Evolutionary conservation across 2,797 vertebrate species (phyloP).

Genomic region (Sparus aurata): DNA sequence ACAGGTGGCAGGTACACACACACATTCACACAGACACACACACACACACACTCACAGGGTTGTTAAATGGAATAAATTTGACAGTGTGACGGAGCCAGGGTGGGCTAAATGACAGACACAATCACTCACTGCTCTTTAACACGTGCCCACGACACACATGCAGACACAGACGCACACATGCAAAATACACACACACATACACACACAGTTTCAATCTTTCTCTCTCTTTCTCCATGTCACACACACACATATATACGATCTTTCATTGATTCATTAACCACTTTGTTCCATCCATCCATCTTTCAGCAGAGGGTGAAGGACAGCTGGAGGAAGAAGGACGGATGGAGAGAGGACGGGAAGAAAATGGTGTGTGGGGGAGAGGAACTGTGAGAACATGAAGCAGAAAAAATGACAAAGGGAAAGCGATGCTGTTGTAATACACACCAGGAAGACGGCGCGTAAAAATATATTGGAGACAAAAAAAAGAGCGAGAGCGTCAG

Average conservation of each 20-base stretch:
- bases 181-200: not conserved
- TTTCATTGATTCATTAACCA: slow-evolving; percentile 77
- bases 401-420: slow-evolving; percentile 23
- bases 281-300: slow-evolving; percentile 69
- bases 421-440: slow-evolving; percentile 28
- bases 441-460: slow-evolving; percentile 38
- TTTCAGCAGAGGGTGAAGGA: slow-evolving; percentile 71
- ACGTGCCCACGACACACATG: slow-evolving; percentile 18
- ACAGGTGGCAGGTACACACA: not conserved
- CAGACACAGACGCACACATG: slow-evolving; percentile 3
- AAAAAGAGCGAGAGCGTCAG: slow-evolving; percentile 32
- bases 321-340: slow-evolving; percentile 18
- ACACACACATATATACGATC: slow-evolving; percentile 26
- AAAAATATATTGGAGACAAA: slow-evolving; percentile 35
- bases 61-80: slow-evolving; percentile 59
- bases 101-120: slow-evolving; percentile 68
- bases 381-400: slow-evolving; percentile 33
- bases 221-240: not conserved
- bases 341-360: not conserved
- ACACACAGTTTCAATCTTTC: not conserved
- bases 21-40: not conserved
- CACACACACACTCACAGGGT: not conserved
- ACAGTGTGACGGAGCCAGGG: slow-evolving; percentile 47
- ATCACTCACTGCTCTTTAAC: slow-evolving; percentile 54
- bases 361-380: slow-evolving; percentile 17